These are phyloP conservation scores for Egretta garzetta DNA, from an alignment of 2,113 vertebrate genomes.

Conservation along the genomic window DNA sequence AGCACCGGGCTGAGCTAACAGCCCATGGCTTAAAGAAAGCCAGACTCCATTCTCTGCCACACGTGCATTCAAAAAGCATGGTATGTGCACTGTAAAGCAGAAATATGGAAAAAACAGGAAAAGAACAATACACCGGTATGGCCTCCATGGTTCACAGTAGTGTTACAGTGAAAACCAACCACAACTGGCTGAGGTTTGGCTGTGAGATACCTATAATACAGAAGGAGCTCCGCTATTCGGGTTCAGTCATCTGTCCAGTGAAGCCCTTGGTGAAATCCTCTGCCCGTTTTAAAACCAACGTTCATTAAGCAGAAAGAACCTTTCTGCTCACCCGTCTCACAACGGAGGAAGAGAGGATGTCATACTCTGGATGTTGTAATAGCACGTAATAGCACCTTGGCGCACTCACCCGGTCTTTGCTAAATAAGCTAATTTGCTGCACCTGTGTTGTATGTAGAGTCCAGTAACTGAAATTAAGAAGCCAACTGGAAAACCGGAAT, in stretches of 20 bases:
- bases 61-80: too few relatives aligned
- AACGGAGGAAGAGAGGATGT: background rate
- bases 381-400: background rate
- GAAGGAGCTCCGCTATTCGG: background rate
- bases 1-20: background rate
- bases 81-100: background rate
- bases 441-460: background rate
- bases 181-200: background rate
- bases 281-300: background rate
- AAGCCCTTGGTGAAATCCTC: background rate
- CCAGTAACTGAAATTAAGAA: background rate
- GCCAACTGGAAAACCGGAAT: background rate
- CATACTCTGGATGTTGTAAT: background rate
- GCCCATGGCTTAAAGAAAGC: background rate
- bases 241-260: background rate
- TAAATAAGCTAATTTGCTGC: background rate
- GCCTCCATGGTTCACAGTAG: background rate
- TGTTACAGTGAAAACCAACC: background rate
- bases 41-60: background rate
- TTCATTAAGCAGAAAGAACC: background rate
- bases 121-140: background rate
- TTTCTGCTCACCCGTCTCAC: background rate
- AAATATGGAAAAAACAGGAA: background rate
- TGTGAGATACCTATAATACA: background rate
- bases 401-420: background rate